These are phyloP conservation scores for Tonatia bakeri DNA, from an alignment of 2,113 vertebrate species.

Conservation along the genomic window DNA sequence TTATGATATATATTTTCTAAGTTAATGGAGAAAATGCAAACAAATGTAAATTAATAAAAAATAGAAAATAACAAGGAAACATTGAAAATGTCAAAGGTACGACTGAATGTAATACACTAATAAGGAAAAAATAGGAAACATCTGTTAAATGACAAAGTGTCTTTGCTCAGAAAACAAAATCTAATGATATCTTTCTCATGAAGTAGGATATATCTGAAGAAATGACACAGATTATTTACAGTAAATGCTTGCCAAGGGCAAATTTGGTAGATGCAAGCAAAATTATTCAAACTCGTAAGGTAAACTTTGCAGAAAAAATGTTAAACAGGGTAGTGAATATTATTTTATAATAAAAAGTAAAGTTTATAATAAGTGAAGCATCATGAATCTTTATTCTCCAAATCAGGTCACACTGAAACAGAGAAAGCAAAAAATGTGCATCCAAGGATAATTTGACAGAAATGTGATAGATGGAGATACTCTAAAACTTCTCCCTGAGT, in stretches of 20 bases:
- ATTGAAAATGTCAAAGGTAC: not conserved
- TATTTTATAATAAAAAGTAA: conserved; percentile 38
- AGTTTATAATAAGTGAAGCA: conserved; percentile 44
- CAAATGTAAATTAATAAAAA: not conserved
- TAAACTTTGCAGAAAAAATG: conserved; percentile 33
- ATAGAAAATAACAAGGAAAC: not conserved
- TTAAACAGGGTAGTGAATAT: conserved; percentile 4
- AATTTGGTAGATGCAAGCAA: conserved; percentile 27
- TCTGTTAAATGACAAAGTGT: not conserved
- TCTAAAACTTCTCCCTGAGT: conserved; percentile 32
- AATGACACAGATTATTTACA: conserved; percentile 1
- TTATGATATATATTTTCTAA: not conserved
- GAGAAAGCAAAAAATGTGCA: conserved; percentile 5
- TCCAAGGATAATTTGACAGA: conserved; percentile 48
- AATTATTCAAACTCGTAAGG: not conserved
- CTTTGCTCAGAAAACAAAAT: not conserved
- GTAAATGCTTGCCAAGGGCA: not conserved
- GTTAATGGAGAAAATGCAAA: conserved; percentile 5
- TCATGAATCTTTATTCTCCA: conserved; percentile 7
- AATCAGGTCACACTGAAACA: conserved; percentile 28
- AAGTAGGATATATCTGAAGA: conserved; percentile 20
- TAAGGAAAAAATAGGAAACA: not conserved
- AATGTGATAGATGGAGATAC: conserved; percentile 31
- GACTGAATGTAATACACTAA: not conserved
- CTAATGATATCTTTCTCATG: not conserved